These are phyloP conservation scores for Isaurus tuberculatus DNA, from an alignment of 92 coral and sea anemone species.

Conservation along the genomic window DNA sequence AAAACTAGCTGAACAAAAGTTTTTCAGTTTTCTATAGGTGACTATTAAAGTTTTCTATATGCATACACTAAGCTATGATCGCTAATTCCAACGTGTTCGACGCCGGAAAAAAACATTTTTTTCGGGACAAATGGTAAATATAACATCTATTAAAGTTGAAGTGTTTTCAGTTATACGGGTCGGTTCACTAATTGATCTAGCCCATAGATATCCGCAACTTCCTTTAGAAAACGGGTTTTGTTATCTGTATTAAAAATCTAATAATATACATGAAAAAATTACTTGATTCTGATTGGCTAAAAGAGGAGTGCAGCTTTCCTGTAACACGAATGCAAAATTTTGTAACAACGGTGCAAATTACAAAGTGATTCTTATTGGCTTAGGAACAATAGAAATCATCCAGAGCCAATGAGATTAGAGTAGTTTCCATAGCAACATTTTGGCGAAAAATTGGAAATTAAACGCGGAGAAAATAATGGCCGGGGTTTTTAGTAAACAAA, in stretches of 20 bases:
- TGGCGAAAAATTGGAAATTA: too few relatives aligned
- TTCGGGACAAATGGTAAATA: conserved; percentile 58
- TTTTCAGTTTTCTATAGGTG: conserved; percentile 9
- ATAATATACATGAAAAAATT: too few relatives aligned
- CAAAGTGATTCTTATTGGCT: too few relatives aligned
- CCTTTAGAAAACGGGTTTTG: conserved; percentile 36
- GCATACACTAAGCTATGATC: conserved; percentile 62
- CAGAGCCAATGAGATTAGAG: too few relatives aligned
- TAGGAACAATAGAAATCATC: too few relatives aligned
- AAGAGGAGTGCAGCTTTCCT: too few relatives aligned
- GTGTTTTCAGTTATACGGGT: conserved; percentile 49
- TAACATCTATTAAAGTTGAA: conserved; percentile 58
- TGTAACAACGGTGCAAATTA: too few relatives aligned
- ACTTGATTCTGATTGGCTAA: too few relatives aligned
- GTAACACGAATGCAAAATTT: too few relatives aligned
- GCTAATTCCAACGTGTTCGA: conserved; percentile 55
- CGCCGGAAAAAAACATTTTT: conserved; percentile 56
- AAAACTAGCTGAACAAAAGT: conserved; percentile 24
- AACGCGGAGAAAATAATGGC: too few relatives aligned
- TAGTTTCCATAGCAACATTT: too few relatives aligned
- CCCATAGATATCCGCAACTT: conserved; percentile 56
- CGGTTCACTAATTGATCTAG: conserved; percentile 17
- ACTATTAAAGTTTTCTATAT: conserved; percentile 28
- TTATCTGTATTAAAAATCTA: conserved; percentile 9
- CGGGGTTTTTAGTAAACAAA: too few relatives aligned